Evolutionary conservation across 2,113 vertebrate genomes (phyloP), one percentile per base, ranked within the genome.

Genomic region (Phyllopteryx taeniolatus): DNA sequence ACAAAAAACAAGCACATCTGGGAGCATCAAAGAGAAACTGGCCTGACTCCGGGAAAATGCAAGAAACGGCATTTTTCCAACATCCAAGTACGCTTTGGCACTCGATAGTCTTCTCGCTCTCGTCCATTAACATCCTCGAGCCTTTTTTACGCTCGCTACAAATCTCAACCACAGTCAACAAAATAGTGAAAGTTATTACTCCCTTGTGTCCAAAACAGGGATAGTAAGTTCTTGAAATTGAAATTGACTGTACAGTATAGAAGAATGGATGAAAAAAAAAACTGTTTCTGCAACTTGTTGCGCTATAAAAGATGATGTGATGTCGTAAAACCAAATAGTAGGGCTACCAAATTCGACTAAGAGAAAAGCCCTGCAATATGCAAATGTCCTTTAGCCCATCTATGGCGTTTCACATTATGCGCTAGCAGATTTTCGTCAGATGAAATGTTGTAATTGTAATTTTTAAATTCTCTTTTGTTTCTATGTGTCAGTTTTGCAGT

Each of bases 121-220:
- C 27, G 39, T 4, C 68, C 27, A 56, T 70, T 77, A 72, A 64
- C 35, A 74, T 47, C 62, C 22, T 74, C 46, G 0, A 35, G 51
- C 43, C 5, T 51, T 65, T 31, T 78, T 85, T 74, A 79, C 59
- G 22, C 67, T 71, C 53, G 49, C 71, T 56, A 68, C 59, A 80
- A 81, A 85, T 77, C 47, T 66, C 7, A 22, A 3, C 42, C 72
- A 54, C 47, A 54, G 47, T 64, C 60, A 75, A 80, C 61, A 68
- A 27, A 39, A 47, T 67, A 67, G 68, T 81, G 49, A 47, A 61
- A 71, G 51, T 79, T 79, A 85, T 84, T 81, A 42, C 88, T 86
- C 81, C 81, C 87, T 87, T 33, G 88, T 87, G 89, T 85, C 10
- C 17, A 59, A 49, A 11, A 5, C 2, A 63, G 20, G 73, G n/a